These are phyloP conservation scores for Sebastes steindachneri DNA, from an alignment of 2,797 vertebrate genomes.

Conservation along the genomic window DNA sequence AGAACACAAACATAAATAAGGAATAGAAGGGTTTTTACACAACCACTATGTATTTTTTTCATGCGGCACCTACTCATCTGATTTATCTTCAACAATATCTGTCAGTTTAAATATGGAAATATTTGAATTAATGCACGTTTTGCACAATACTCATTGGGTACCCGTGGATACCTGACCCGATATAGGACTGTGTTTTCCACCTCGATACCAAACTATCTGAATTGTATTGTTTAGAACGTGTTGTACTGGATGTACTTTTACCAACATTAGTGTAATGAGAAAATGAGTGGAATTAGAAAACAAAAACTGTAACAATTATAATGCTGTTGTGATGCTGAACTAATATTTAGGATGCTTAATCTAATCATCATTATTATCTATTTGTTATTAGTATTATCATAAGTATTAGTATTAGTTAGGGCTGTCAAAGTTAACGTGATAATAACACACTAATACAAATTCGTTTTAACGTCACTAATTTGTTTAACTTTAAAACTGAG, in stretches of 20 bases:
- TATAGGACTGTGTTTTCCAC: neutral
- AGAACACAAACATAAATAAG: no score
- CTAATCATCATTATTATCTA: neutral
- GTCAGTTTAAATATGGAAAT: neutral
- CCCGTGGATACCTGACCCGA: neutral
- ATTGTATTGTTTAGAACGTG: neutral
- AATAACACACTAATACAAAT: no score
- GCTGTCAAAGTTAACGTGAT: no score
- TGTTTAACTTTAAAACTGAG: no score
- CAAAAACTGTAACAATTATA: neutral
- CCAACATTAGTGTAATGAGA: neutral
- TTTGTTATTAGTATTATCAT: no score
- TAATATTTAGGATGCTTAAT: neutral
- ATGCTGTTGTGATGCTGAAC: neutral
- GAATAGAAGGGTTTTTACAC: neutral
- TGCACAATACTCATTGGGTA: neutral
- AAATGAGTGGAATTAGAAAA: neutral
- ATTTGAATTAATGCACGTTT: neutral
- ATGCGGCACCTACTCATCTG: neutral
- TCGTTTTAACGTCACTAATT: no score
- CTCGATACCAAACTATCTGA: neutral
- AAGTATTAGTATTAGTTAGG: no score
- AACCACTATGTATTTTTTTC: neutral
- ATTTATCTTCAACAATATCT: neutral
- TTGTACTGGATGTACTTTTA: neutral